These are phyloP conservation scores for Zaprionus ghesquierei DNA, from an alignment of 1,140 invertebrate species.

Conservation along the genomic window DNA sequence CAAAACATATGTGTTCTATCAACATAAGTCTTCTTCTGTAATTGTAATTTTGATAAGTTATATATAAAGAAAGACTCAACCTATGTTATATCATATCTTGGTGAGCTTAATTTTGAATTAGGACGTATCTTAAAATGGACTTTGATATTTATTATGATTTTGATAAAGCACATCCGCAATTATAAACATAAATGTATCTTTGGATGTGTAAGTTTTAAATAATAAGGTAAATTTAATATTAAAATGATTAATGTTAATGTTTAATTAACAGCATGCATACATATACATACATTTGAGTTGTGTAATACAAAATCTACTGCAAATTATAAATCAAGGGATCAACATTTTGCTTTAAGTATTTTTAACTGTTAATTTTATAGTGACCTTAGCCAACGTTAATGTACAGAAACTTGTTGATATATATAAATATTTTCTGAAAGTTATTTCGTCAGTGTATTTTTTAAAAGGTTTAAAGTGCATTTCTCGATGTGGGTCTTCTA, in stretches of 20 bases:
- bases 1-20: too few species aligned
- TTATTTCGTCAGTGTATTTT: background rate
- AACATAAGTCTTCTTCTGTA: background rate
- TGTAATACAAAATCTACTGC: background rate
- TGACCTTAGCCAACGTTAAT: background rate
- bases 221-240: background rate
- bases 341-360: background rate
- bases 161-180: too few species aligned
- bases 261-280: background rate
- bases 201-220: background rate
- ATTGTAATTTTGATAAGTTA: background rate
- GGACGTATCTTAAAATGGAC: background rate
- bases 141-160: background rate
- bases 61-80: background rate
- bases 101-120: background rate
- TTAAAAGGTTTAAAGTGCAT: background rate
- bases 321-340: background rate
- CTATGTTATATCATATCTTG: background rate
- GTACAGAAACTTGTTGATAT: background rate
- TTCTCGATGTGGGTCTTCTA: too few species aligned
- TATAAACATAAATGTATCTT: too few species aligned
- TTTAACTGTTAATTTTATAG: background rate
- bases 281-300: background rate
- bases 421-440: background rate
- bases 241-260: background rate